A percentile compares a stretch with the other conserved stretches of the same genome.
Conservation (phyloP, 2,797 vertebrate species). For the Schizopygopsis malacanthus region DNA sequence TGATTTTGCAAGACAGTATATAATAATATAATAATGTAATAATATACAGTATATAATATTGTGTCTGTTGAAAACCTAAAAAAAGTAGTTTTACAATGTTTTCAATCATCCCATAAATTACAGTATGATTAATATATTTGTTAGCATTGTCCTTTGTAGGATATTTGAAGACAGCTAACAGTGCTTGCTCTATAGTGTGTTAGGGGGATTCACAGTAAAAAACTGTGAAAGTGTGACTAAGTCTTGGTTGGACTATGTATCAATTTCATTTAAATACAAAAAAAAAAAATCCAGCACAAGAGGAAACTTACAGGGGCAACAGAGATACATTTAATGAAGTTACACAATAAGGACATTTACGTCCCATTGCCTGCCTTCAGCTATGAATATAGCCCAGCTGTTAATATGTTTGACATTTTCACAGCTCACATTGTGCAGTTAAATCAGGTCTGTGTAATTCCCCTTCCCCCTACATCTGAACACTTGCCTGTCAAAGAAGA, state of each 20-base stretch:
- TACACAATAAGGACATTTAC: not conserved
- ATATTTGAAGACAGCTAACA: not conserved
- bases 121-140: not conserved
- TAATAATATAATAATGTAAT: not conserved
- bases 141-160: not conserved
- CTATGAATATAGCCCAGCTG: slow-evolving; percentile 18
- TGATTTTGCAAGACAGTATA: not conserved
- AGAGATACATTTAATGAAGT: not conserved
- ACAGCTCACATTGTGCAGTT: slow-evolving; percentile 32
- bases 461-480: slow-evolving; percentile 36
- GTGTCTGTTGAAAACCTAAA: not conserved
- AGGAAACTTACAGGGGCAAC: not conserved
- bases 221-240: not conserved
- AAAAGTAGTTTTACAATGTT: not conserved
- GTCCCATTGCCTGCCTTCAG: not conserved
- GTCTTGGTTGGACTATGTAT: not conserved
- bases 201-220: not conserved
- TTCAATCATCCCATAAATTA: not conserved
- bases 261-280: not conserved
- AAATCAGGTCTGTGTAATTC: slow-evolving; percentile 44
- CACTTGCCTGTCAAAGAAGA: slow-evolving; percentile 42
- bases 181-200: not conserved
- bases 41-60: not conserved
- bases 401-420: slow-evolving; percentile 29
- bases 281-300: not conserved